Evolutionary conservation across 2,888 invertebrate genomes (phyloP).

Genomic region (Lochmaea crataegi): DNA sequence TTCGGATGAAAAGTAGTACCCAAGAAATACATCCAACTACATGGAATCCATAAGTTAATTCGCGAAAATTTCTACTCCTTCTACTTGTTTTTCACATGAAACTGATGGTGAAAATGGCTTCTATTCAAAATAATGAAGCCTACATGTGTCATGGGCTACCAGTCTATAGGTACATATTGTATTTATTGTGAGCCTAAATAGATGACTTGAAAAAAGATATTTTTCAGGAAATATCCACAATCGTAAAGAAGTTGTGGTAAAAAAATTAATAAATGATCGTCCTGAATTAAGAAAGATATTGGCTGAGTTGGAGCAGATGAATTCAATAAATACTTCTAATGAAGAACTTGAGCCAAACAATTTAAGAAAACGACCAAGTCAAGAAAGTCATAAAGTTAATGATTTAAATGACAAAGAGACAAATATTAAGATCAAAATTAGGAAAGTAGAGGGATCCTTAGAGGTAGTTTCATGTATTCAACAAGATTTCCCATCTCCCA

Average conservation of each 20-base stretch:
- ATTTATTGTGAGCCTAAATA: too few relatives aligned
- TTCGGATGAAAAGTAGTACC: too few relatives aligned
- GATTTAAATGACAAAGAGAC: slow-evolving; percentile 29
- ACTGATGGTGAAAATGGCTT: too few relatives aligned
- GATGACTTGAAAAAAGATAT: neutral
- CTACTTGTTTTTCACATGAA: too few relatives aligned
- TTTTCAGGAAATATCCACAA: slow-evolving; percentile 37
- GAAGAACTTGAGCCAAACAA: slow-evolving; percentile 6
- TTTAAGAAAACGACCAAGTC: neutral
- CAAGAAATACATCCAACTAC: too few relatives aligned
- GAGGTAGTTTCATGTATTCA: slow-evolving; percentile 36
- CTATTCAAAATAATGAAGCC: too few relatives aligned
- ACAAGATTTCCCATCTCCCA: slow-evolving; percentile 17
- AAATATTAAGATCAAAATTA: slow-evolving; percentile 42
- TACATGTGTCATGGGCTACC: too few relatives aligned
- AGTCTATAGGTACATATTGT: too few relatives aligned
- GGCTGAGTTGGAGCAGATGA: neutral
- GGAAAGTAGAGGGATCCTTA: slow-evolving; percentile 34
- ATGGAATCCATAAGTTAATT: too few relatives aligned
- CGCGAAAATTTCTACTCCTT: too few relatives aligned
- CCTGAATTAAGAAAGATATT: slow-evolving; percentile 7
- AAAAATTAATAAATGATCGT: slow-evolving; percentile 24
- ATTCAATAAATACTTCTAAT: neutral
- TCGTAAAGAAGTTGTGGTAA: slow-evolving; percentile 43
- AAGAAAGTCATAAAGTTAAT: neutral